Base-by-base conservation (phyloP, 2,888 invertebrate species). In the Lissocephala sabroskyi region DNA sequence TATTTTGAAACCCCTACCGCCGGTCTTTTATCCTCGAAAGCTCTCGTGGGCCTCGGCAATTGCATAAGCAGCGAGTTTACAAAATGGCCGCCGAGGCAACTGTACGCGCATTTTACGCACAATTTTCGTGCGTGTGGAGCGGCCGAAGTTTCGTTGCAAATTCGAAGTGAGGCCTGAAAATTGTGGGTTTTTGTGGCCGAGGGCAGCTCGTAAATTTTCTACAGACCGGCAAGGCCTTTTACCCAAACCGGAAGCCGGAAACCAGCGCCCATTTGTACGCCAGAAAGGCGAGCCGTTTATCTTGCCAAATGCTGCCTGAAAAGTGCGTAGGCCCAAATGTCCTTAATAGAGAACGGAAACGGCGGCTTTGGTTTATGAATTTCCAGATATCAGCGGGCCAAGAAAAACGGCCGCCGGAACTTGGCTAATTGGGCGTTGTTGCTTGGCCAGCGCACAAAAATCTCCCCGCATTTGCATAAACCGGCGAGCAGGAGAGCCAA, bases 201-300 rank as follows among this genome's bases (percentile, higher is more conserved):
- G 45, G 35, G 10, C 44, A 45, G 56, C 51, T 41, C 71, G 78
- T 70, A 77, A 77, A 71, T 77, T 70, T 74, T 35, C 6, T 47
- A 37, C 30, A n/a, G 35, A 33, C 53, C 51, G 59, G 35, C 49
- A 51, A 45, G 49, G 60, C 60, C n/a, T n/a, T 66, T 51, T 49
- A 47, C 33, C n/a, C 40, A 29, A 13, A 42, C 64, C 57, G 71
- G 71, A 73, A 73, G 58, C 77, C 49, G 71, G 71, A 73, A 73
- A 73, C 78, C 78, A 75, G 56, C 58, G 65, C 59, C 71, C 78
- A 75, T 73, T 78, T 73, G 73, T 62, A 52, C n/a, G n/a, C n/a
- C n/a, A n/a, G n/a, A n/a, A n/a, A n/a, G n/a, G n/a, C n/a, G n/a
- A 35, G 51, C 56, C 47, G 47, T 68, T 53, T 65, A 71, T 76